Evolutionary conservation across 2,113 vertebrate species (phyloP).

Genomic region (Motacilla alba): DNA sequence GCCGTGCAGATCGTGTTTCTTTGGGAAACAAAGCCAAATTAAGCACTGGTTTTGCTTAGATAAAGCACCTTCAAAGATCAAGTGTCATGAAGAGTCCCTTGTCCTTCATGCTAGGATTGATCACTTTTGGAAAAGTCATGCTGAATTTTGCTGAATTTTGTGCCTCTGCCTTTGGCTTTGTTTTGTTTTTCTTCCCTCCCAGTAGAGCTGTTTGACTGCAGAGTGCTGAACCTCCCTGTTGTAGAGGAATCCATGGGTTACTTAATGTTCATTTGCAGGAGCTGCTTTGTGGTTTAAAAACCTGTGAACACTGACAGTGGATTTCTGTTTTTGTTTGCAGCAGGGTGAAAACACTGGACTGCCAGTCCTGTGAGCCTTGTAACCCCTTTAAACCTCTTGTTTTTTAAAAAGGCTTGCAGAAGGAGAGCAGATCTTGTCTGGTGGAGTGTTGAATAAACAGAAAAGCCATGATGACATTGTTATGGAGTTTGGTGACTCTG

Average conservation of each 20-base stretch:
- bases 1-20: background rate
- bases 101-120: background rate
- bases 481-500: conserved; percentile 95
- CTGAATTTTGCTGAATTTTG: background rate
- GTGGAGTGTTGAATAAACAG: conserved; percentile 96
- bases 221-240: background rate
- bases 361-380: conserved; percentile 57
- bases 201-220: background rate
- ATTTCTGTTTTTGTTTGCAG: conserved; percentile 57
- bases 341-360: conserved; percentile 45
- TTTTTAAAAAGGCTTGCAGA: conserved; percentile 88
- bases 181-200: background rate
- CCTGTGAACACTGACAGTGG: background rate
- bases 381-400: conserved; percentile 58
- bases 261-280: background rate
- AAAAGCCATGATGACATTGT: conserved; percentile 98
- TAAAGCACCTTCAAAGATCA: background rate
- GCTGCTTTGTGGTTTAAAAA: background rate
- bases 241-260: background rate
- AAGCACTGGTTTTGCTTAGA: rapidly evolving
- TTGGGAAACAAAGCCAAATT: background rate
- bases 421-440: conserved; percentile 96
- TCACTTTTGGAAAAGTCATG: background rate
- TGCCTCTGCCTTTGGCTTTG: background rate
- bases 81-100: background rate